Base-by-base conservation (phyloP, 2,888 invertebrate genomes). In the Trichopria drosophilae region DNA sequence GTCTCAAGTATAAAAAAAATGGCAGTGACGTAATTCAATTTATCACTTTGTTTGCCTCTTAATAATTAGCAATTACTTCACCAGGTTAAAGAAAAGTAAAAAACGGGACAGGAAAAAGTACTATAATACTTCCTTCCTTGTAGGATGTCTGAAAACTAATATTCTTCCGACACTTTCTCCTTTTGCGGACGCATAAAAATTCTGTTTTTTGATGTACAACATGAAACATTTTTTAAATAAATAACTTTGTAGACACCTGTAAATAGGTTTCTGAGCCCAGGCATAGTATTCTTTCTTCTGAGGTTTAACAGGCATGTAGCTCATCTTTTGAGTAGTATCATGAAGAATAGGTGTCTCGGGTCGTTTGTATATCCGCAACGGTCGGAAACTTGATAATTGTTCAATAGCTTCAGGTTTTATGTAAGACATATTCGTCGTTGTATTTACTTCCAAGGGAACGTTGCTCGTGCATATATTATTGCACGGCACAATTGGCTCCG, bases 311-410 rank as follows among this genome's bases (percentile, higher is more conserved):
- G 75, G 73, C 45, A 71, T 69, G 53, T 68, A 77, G 34, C 76
- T 76, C 34, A 75, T 52, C 46, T 71, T 75, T 16, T 73, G 71
- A 0, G 76, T 73, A 2, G 76, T 76, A 3, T 70, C 68, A 6
- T 64, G 61, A 3, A 62, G 45, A 2, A 70, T 51, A 7, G 68
- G 64, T 12, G 64, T 62, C 1, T 51, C 57, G 1, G 75, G 67
- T n/a, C 63, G 65, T 36, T 59, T 57, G 44, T 75, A 76, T 18
- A 59, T 61, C 13, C 46, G 42, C 3, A 52, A 16, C 0, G 77
- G 76, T 44, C 72, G 76, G 50, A 65, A 77, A 51, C 66, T 76
- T 3, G 43, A 13, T 1, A 65, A 58, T 19, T 67, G 69, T 15
- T 67, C 62, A 0, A 63, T 55, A 16, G 44, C 54, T 9, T 69